A percentile compares a stretch with the other conserved stretches of the same genome.
phyloP scores from a whole-genome alignment of 2,888 invertebrate species.

The Anoplius nigerrimus region DNA sequence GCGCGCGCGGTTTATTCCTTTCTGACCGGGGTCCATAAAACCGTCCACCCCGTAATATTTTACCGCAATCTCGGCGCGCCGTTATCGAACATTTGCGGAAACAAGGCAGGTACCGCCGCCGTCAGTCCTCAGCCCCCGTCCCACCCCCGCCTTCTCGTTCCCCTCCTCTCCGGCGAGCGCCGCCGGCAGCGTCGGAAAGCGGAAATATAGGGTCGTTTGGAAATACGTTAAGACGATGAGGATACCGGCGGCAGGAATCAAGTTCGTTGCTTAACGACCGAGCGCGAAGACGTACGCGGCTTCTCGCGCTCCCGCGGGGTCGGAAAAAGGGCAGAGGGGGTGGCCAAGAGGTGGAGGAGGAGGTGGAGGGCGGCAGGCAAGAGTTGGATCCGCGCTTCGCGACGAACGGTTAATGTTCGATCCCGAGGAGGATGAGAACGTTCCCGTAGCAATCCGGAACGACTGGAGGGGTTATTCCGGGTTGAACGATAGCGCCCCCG shows the following conservation, averaged over 20 bases:
- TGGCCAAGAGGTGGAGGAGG: slow-evolving; percentile 11
- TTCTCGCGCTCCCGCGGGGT: slow-evolving; percentile 20
- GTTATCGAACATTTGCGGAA: slow-evolving; percentile 33
- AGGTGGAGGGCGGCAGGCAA: slow-evolving; percentile 24
- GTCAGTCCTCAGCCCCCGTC: too few relatives aligned
- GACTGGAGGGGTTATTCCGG: slow-evolving; percentile 45
- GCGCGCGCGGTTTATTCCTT: slow-evolving; percentile 37
- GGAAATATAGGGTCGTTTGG: slow-evolving; percentile 25
- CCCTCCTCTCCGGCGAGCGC: too few relatives aligned
- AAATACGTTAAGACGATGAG: slow-evolving; percentile 36
- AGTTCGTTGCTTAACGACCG: slow-evolving; percentile 28
- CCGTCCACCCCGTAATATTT: slow-evolving; percentile 44
- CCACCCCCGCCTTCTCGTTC: too few relatives aligned
- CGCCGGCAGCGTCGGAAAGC: neutral
- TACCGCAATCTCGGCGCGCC: slow-evolving; percentile 31
- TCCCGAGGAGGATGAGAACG: slow-evolving; percentile 34
- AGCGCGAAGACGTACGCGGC: neutral
- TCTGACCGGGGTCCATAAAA: slow-evolving; percentile 41
- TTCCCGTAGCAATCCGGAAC: slow-evolving; percentile 48
- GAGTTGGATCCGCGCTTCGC: slow-evolving; percentile 49
- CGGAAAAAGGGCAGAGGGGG: slow-evolving; percentile 1
- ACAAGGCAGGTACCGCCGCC: slow-evolving; percentile 15
- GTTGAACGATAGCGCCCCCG: slow-evolving; percentile 51
- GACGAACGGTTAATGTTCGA: slow-evolving; percentile 56
- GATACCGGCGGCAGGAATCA: slow-evolving; percentile 21